phyloP scores from a whole-genome alignment of 2,888 invertebrate genomes.

The Pomacea canaliculata region DNA sequence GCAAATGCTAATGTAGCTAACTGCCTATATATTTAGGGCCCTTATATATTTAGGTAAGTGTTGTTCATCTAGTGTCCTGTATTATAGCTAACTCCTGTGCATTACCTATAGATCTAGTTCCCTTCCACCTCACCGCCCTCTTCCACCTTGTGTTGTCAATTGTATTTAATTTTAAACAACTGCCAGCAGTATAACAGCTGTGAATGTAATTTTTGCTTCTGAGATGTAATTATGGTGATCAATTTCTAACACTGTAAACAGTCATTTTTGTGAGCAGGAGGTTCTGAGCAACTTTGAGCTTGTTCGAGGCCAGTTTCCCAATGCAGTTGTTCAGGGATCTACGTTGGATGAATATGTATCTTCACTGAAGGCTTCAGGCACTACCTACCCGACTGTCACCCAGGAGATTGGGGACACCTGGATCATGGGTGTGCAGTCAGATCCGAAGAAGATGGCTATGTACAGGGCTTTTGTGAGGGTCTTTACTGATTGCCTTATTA shows the following conservation, averaged over 20 bases:
- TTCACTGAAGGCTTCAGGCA: slow-evolving; percentile 43
- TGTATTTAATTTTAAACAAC: too few relatives aligned
- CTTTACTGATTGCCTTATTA: slow-evolving; percentile 39
- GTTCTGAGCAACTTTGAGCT: slow-evolving; percentile 58
- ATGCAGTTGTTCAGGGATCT: slow-evolving; percentile 54
- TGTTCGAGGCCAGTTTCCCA: slow-evolving; percentile 55
- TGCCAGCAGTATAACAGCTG: too few relatives aligned
- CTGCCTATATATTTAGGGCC: too few relatives aligned
- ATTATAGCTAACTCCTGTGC: too few relatives aligned
- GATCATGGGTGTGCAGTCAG: slow-evolving; percentile 63
- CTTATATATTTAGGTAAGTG: too few relatives aligned
- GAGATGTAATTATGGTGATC: too few relatives aligned
- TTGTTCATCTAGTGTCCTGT: too few relatives aligned
- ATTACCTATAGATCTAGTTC: too few relatives aligned
- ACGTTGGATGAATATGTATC: slow-evolving; percentile 57
- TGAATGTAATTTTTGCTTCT: too few relatives aligned
- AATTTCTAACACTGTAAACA: background rate
- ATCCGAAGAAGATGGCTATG: slow-evolving; percentile 60
- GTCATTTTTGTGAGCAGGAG: slow-evolving; percentile 44
- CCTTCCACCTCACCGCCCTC: too few relatives aligned
- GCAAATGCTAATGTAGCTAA: too few relatives aligned
- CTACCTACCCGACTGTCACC: slow-evolving; percentile 44
- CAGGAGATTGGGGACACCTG: slow-evolving; percentile 65
- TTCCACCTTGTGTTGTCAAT: too few relatives aligned
- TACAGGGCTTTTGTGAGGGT: slow-evolving; percentile 45